Evolutionary conservation across 2,888 invertebrate species (phyloP).

Genomic region (Chloroclystis v-ata): DNA sequence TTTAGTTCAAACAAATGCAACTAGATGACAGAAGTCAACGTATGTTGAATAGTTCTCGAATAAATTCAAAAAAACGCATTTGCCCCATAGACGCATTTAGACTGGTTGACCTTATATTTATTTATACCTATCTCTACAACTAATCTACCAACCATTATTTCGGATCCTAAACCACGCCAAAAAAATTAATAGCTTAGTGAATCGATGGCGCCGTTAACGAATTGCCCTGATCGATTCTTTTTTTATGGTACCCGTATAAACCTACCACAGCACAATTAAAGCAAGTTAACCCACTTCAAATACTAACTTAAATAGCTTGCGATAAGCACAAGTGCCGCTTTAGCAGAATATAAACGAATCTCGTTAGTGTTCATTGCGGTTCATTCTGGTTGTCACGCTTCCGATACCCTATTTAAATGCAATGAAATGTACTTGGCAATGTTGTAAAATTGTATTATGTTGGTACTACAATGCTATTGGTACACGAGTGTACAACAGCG

Average conservation of each 20-base stretch:
- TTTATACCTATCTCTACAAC: too few relatives aligned
- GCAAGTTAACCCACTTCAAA: slow-evolving; percentile 12
- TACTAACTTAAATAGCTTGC: slow-evolving; percentile 9
- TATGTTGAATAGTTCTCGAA: too few relatives aligned
- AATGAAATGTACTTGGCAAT: slow-evolving; percentile 9
- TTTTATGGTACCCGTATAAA: not conserved
- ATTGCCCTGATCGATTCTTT: not conserved
- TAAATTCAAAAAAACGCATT: too few relatives aligned
- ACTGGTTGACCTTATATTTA: too few relatives aligned
- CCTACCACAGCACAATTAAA: not conserved
- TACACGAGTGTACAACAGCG: too few relatives aligned
- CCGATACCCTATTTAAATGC: slow-evolving; percentile 18
- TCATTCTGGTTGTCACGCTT: slow-evolving; percentile 17
- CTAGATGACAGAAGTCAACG: too few relatives aligned
- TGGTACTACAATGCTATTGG: not conserved
- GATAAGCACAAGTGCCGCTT: slow-evolving; percentile 16
- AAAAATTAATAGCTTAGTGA: too few relatives aligned
- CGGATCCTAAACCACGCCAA: too few relatives aligned
- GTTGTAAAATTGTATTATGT: slow-evolving; percentile 3
- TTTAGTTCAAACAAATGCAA: too few relatives aligned
- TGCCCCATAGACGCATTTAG: too few relatives aligned
- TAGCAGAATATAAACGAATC: slow-evolving; percentile 18
- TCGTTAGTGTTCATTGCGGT: slow-evolving; percentile 19
- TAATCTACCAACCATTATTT: too few relatives aligned
- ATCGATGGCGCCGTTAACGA: too few relatives aligned